Evolutionary conservation across 2,797 vertebrate species (phyloP).

Genomic region (Tamandua tetradactyla): DNA sequence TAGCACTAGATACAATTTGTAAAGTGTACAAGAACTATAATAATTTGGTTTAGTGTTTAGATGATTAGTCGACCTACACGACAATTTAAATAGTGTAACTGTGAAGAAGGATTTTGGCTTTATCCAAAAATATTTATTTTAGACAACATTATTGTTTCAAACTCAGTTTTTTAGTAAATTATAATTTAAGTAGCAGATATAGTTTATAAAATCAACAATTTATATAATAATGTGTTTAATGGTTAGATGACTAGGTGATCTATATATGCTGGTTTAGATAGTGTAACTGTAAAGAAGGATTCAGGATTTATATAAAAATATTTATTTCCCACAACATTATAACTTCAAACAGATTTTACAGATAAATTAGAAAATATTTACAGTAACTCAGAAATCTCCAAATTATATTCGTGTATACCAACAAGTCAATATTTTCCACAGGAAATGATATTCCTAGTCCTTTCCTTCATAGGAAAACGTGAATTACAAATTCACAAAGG

Average conservation of each 20-base stretch:
- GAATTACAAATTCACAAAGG: neutral
- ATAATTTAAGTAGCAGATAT: neutral
- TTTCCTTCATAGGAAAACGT: neutral
- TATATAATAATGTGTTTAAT: neutral
- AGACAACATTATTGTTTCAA: neutral
- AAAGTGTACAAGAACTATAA: neutral
- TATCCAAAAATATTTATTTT: neutral
- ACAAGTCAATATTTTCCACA: neutral
- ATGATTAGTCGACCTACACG: neutral
- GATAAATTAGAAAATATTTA: slow-evolving; percentile 1
- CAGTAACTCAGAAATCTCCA: neutral
- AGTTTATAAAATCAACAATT: neutral
- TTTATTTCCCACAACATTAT: neutral
- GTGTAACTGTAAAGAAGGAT: neutral
- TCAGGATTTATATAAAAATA: too few species aligned
- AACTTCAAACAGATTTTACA: neutral
- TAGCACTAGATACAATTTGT: neutral
- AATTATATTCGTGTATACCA: neutral
- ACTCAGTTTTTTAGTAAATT: neutral
- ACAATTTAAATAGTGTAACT: neutral
- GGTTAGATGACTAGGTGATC: neutral
- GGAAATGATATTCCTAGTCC: neutral
- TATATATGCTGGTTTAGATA: neutral
- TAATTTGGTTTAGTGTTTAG: neutral
- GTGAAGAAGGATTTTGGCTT: neutral